These are phyloP conservation scores for Morinoia aosen DNA, from an alignment of 2,888 invertebrate species.

Conservation along the genomic window DNA sequence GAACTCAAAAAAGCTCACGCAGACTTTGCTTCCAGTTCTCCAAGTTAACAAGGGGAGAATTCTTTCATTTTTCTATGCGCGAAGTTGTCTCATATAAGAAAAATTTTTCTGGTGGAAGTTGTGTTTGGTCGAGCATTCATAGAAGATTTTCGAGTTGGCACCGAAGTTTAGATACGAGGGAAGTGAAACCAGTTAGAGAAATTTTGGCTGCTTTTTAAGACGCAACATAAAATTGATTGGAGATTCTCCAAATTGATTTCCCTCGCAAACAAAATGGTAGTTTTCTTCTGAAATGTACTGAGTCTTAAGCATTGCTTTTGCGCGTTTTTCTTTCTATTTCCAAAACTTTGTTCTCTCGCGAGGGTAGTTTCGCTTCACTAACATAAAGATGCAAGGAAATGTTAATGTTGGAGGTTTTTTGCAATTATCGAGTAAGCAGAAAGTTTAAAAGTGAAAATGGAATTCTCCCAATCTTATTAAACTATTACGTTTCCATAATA, in stretches of 20 bases:
- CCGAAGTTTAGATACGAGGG: not conserved
- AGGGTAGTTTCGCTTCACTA: not conserved
- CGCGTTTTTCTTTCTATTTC: not conserved
- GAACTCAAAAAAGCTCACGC: not conserved
- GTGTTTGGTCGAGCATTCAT: not conserved
- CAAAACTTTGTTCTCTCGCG: not conserved
- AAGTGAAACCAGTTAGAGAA: not conserved
- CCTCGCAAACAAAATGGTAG: not conserved
- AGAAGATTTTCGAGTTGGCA: not conserved
- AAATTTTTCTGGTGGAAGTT: not conserved
- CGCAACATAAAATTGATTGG: not conserved
- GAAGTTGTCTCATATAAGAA: conserved; percentile 21
- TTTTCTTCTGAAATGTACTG: not conserved
- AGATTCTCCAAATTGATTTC: not conserved
- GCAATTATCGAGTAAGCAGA: no score
- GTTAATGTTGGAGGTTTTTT: no score
- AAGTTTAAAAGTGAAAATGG: no score
- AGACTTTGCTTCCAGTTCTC: not conserved
- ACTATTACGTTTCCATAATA: not conserved
- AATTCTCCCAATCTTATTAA: not conserved
- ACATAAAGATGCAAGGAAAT: not conserved
- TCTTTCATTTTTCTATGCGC: not conserved
- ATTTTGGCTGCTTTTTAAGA: not conserved
- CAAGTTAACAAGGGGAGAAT: not conserved
- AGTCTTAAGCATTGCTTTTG: not conserved